Base-by-base conservation (phyloP, 1,140 invertebrate species). In the Armadillidium nasatum region DNA sequence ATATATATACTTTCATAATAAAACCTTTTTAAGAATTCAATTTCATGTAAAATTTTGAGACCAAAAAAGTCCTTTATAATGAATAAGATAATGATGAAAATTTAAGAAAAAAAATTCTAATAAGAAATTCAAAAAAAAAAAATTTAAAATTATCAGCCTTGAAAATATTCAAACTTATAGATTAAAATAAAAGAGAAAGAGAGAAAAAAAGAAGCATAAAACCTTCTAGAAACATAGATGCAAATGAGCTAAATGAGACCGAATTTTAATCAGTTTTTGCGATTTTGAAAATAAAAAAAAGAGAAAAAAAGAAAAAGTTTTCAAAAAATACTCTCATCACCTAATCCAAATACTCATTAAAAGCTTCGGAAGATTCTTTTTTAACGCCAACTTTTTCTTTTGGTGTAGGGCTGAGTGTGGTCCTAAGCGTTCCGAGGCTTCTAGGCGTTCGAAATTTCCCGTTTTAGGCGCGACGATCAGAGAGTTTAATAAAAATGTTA, bases 401-500 rank as follows among this genome's bases (percentile, higher is more conserved):
- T 60, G 50, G 50, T 19, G 19, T 19, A 60, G 50, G 50, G 50
- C 50, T 15, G 50, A 60, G 50, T 19, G 50, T 60, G 19, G 50
- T 60, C 50, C 50, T 60, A 13, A 7, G 50, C 33, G 33, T 33
- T 3, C 33, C 2, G 33, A 1, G 33, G 33, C 2, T 33, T 6
- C 33, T 33, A 33, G 33, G 33, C 33, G 33, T 33, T 33, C 33
- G 33, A 33, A 33, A n/a, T n/a, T n/a, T 33, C 33, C 33, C 33
- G 2, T 1, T 33, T 33, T 33, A 33, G 6, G 33, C 33, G 33
- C 33, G 6, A 33, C 33, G 33, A 60, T 15, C 2, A 60, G 50
- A 60, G 11, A 2, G 9, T 60, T 60, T 68, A 75, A 78, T 73
- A 78, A 75, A 75, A 75, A 78, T 69, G 69, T 15, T 68, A 75